phyloP scores from a whole-genome alignment of 1,140 invertebrate genomes.

The Parapsyche elsis region DNA sequence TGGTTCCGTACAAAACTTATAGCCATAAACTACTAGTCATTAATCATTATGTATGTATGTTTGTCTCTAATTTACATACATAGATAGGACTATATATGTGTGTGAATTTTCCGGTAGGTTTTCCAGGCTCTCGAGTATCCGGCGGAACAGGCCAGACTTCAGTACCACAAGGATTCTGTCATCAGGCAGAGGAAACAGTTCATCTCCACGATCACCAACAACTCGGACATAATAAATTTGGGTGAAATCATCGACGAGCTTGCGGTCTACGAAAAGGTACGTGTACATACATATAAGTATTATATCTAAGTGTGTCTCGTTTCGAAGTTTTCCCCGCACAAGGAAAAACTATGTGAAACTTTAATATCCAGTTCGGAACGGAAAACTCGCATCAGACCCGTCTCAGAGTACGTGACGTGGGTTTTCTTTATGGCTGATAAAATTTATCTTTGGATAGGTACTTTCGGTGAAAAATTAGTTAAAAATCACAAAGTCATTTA shows the following conservation, averaged over 20 bases:
- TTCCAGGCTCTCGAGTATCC: slow-evolving; percentile 80
- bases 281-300: background rate
- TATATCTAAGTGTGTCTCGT: too few species aligned
- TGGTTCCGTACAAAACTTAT: too few species aligned
- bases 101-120: slow-evolving; percentile 62
- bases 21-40: too few species aligned
- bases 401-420: background rate
- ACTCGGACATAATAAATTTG: slow-evolving; percentile 69
- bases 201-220: slow-evolving; percentile 69
- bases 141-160: slow-evolving; percentile 73
- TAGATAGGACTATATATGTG: background rate
- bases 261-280: slow-evolving; percentile 71
- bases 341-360: slow-evolving; percentile 4
- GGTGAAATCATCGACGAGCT: slow-evolving; percentile 68
- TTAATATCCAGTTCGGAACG: background rate
- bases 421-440: background rate
- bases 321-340: too few species aligned
- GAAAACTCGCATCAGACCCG: background rate
- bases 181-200: slow-evolving; percentile 66
- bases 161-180: slow-evolving; percentile 67
- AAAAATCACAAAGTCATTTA: too few species aligned
- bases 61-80: too few species aligned
- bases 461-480: too few species aligned
- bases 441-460: background rate
- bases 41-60: too few species aligned